Percentiles rank a stretch among this genome's conserved stretches.
These are phyloP conservation scores for Neopipo cinnamomea DNA, from an alignment of 2,113 vertebrate genomes.

Conservation along the genomic window DNA sequence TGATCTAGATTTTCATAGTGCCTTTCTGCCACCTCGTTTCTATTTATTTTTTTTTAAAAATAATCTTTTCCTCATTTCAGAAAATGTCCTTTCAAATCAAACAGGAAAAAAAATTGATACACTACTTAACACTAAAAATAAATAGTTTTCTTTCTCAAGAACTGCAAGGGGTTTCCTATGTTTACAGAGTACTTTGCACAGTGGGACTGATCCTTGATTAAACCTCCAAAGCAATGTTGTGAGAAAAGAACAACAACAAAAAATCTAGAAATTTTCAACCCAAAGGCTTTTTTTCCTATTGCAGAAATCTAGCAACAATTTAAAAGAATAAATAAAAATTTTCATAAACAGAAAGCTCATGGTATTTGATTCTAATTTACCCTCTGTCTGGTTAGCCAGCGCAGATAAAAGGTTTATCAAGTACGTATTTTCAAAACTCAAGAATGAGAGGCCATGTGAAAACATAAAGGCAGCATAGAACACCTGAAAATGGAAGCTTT, in stretches of 20 bases:
- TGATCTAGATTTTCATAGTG: background rate
- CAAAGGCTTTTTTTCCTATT: background rate
- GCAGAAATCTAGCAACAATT: background rate
- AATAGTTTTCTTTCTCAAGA: background rate
- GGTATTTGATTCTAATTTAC: background rate
- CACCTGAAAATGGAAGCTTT: background rate
- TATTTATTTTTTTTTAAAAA: background rate
- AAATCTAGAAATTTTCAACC: background rate
- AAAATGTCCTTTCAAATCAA: background rate
- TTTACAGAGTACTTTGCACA: background rate
- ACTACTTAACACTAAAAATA: background rate
- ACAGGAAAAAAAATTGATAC: background rate
- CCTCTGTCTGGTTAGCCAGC: background rate
- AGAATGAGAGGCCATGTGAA: background rate
- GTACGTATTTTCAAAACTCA: background rate
- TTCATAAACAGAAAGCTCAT: background rate
- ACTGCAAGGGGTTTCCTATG: background rate
- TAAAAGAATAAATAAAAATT: background rate
- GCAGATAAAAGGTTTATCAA: background rate
- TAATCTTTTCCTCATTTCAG: background rate
- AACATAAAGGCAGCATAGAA: background rate
- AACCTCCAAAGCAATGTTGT: background rate
- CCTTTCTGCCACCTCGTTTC: background rate
- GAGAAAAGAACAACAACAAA: background rate
- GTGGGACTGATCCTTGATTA: background rate